Evolutionary conservation across 1,140 invertebrate genomes (phyloP), one percentile per base, ranked within the genome.

Genomic region (Dolichoris vasculosae): DNA sequence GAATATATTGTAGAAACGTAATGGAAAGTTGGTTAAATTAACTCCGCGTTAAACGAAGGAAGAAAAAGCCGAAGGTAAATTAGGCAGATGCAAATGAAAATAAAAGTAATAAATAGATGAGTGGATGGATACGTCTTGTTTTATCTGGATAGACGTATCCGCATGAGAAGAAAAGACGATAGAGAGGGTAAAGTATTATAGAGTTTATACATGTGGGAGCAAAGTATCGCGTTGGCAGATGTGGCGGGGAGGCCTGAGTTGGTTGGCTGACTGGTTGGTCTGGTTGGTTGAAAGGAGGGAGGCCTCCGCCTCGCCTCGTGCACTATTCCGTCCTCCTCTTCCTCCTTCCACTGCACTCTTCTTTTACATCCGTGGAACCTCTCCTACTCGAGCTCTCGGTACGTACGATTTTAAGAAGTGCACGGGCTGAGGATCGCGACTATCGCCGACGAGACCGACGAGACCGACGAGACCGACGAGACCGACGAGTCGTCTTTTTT

Each of bases 321-420:
- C 86, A 71, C 63, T 86, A 79, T 79, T 35, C 83, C 59, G 69
- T 20, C 78, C 78, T 82, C 77, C 86, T 88, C 32, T 32, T 55
- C 71, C 73, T 82, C 55, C 83, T 87, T 84, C 59, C 32, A 51
- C n/a, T 38, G 55, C 23, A 26, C 48, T 86, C 55, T 64, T 71
- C 67, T 40, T 78, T 83, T 20, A 51, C 55, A 51, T 71, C 59
- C 51, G 20, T 38, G 23, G 20, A 43, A n/a, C 38, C 69, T 40
- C 69, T 40, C 23, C 38, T 43, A 23, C 23, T 73, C 40, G 3
- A 43, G 38, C 26, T 7, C 6, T 26, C 38, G 3, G 2, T 2
- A 73, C 7, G 23, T 38, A 73, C 38, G 38, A 4, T 43, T 73
- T 0, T 7, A 7, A 73, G 23, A 7, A 43, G 69, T 0, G 40